Evolutionary conservation across 1,140 invertebrate genomes (phyloP).

Genomic region (Caenorhabditis inopinata): DNA sequence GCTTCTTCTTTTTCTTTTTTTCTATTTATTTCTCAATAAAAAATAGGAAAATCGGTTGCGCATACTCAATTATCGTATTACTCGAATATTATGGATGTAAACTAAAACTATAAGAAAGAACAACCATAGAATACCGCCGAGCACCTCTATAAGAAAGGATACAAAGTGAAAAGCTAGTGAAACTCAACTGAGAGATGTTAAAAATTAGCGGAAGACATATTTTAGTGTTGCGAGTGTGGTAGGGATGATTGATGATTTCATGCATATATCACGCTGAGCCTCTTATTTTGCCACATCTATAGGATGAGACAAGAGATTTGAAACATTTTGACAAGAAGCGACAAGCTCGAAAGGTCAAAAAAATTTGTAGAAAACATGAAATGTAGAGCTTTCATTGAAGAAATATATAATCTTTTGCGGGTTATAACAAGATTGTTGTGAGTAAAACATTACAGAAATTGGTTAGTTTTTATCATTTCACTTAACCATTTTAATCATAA

Average conservation of each 20-base stretch:
- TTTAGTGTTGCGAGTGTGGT: background rate
- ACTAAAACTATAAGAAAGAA: background rate
- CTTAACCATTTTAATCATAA: too few species aligned
- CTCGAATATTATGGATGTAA: background rate
- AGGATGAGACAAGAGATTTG: constrained; percentile 31
- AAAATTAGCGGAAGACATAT: constrained; percentile 15
- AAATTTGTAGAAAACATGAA: background rate
- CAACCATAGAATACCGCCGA: background rate
- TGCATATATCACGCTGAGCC: constrained; percentile 21
- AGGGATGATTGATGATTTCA: constrained; percentile 30
- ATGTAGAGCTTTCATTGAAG: too few species aligned
- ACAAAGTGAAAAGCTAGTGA: background rate
- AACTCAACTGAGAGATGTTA: background rate
- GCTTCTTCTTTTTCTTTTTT: background rate
- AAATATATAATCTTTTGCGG: too few species aligned
- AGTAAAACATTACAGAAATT: too few species aligned
- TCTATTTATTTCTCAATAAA: background rate
- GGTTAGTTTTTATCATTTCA: too few species aligned
- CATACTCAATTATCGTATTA: background rate
- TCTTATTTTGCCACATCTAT: constrained; percentile 23
- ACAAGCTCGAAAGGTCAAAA: constrained; percentile 2
- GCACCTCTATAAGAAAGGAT: background rate
- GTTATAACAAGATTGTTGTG: too few species aligned
- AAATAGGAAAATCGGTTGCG: background rate
- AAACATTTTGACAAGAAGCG: constrained; percentile 15